Percentiles rank a stretch among this genome's conserved stretches.
Evolutionary conservation across 2,113 vertebrate species (phyloP).

Genomic region (Erythrocebus patas): DNA sequence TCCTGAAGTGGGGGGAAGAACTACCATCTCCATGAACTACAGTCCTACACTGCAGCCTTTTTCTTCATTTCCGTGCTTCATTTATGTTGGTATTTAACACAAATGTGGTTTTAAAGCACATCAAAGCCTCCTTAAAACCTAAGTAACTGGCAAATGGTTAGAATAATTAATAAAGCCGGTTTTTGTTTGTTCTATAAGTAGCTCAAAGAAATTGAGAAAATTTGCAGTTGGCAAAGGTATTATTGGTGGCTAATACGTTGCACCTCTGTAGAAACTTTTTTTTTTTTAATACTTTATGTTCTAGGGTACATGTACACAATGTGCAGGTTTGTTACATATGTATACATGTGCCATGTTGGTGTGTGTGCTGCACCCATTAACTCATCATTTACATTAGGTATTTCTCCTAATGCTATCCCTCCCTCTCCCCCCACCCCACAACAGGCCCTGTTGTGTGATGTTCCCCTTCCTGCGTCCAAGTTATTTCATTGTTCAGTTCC

Average conservation of each 20-base stretch:
- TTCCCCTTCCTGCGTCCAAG: too few relatives aligned
- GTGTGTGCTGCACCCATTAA: too few relatives aligned
- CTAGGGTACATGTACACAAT: too few relatives aligned
- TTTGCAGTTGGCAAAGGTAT: neutral
- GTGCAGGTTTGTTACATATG: too few relatives aligned
- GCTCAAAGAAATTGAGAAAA: conserved; percentile 47
- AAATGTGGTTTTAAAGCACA: conserved; percentile 51
- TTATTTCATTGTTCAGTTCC: too few relatives aligned
- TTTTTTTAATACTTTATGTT: too few relatives aligned
- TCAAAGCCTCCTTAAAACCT: conserved; percentile 36
- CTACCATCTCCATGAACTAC: neutral
- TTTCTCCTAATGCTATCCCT: too few relatives aligned
- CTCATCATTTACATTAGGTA: too few relatives aligned
- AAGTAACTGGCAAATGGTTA: conserved; percentile 60
- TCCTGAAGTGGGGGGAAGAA: neutral
- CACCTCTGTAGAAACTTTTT: neutral
- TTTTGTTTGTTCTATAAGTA: neutral
- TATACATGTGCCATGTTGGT: too few relatives aligned
- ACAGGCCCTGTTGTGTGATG: too few relatives aligned
- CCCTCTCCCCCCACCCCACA: too few relatives aligned
- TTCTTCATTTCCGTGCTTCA: conserved; percentile 43
- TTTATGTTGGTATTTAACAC: conserved; percentile 34
- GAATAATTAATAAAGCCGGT: conserved; percentile 61
- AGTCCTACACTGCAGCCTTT: neutral
- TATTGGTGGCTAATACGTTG: neutral